phyloP scores from a whole-genome alignment of 2,113 vertebrate genomes.

The Tursiops truncatus region DNA sequence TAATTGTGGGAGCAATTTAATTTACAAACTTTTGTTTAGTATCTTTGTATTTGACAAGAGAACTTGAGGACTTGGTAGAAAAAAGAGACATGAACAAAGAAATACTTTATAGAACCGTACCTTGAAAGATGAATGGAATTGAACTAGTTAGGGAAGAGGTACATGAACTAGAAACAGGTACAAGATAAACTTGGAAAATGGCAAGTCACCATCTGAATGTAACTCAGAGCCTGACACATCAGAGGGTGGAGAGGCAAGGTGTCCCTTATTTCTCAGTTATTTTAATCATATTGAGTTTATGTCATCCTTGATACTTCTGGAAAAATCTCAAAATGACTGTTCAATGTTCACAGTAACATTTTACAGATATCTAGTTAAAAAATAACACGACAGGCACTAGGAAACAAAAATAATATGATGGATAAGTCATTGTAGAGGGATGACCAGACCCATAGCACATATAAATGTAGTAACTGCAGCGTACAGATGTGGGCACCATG shows the following conservation, averaged over 20 bases:
- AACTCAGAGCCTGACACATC: neutral
- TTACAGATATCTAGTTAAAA: neutral
- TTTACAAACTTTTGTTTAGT: neutral
- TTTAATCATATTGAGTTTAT: neutral
- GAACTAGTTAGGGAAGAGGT: neutral
- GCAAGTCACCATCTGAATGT: neutral
- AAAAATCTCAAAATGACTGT: neutral
- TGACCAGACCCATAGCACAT: neutral
- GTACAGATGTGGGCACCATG: neutral
- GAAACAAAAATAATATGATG: neutral
- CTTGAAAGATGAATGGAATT: neutral
- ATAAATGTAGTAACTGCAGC: accelerated
- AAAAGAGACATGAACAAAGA: neutral
- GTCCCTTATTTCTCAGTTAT: neutral
- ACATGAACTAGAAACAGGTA: neutral
- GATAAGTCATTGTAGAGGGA: neutral
- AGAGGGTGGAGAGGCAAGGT: neutral
- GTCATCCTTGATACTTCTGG: neutral
- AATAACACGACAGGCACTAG: neutral
- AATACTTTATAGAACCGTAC: neutral
- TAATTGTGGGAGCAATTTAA: neutral
- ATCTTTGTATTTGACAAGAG: neutral
- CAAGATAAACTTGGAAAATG: neutral
- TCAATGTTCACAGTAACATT: neutral
- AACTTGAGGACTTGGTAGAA: neutral